Conservation (phyloP, 2,113 vertebrate species). For the Promerops cafer region DNA sequence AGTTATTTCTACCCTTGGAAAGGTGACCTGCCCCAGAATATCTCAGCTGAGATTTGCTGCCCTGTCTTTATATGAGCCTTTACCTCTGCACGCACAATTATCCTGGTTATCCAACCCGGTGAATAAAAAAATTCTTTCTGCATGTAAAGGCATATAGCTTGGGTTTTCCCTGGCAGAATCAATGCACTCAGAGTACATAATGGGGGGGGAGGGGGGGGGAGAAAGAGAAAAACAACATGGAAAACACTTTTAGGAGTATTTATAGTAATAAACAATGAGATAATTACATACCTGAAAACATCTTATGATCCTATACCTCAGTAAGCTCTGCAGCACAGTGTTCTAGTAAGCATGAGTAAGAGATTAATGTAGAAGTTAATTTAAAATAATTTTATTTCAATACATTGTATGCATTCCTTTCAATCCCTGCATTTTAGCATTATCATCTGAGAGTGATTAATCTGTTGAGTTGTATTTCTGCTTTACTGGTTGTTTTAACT, state of each 20-base stretch:
- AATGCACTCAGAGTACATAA: background rate
- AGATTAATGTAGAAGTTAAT: background rate
- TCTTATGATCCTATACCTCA: background rate
- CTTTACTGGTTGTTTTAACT: background rate
- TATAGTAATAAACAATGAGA: background rate
- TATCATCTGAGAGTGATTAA: background rate
- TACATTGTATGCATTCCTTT: background rate
- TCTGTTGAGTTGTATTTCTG: background rate
- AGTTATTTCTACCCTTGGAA: background rate
- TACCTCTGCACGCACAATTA: background rate
- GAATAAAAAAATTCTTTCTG: background rate
- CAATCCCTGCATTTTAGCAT: background rate
- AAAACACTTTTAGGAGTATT: background rate
- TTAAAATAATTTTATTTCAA: background rate
- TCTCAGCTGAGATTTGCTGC: background rate
- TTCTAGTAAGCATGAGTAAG: background rate
- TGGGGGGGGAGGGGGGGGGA: accelerated
- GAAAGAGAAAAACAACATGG: accelerated
- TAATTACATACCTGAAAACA: background rate
- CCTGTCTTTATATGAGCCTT: background rate
- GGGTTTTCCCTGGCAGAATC: background rate
- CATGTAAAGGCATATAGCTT: background rate
- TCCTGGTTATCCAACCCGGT: background rate
- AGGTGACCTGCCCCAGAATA: background rate
- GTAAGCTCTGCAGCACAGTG: background rate